Evolutionary conservation across 2,797 vertebrate species (phyloP).

Genomic region (Sebastes minor): DNA sequence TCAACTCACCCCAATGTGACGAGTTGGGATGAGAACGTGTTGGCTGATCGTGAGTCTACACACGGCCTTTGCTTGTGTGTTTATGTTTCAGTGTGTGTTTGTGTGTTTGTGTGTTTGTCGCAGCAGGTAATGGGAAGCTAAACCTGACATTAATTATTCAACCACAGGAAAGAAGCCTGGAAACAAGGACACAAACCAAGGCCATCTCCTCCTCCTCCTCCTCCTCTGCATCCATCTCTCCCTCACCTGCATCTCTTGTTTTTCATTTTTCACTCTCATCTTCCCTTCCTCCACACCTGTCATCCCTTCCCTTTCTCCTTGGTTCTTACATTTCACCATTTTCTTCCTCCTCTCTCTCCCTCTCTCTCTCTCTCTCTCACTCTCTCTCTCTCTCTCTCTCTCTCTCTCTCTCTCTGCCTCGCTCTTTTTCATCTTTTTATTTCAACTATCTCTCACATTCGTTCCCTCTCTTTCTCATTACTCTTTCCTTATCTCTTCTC

Average conservation of each 20-base stretch:
- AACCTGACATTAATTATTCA: conserved; percentile 48
- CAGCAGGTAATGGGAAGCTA: conserved; percentile 2
- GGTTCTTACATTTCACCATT: not conserved
- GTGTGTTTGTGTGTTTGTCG: not conserved
- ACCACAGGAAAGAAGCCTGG: conserved; percentile 19
- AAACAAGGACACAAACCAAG: conserved; percentile 42
- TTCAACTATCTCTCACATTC: not conserved
- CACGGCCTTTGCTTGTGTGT: not conserved
- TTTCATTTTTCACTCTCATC: not conserved
- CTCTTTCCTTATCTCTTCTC: not conserved
- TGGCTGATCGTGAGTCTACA: not conserved
- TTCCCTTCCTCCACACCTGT: not conserved
- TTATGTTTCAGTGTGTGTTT: not conserved
- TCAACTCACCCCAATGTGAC: no score
- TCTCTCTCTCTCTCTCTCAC: not conserved
- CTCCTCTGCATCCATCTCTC: not conserved
- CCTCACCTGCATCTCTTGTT: not conserved
- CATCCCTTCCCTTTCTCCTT: not conserved
- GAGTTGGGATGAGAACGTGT: not conserved
- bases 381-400: not conserved
- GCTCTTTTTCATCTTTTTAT: not conserved
- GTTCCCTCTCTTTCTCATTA: not conserved
- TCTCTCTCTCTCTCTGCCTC: not conserved
- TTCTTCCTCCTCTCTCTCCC: not conserved
- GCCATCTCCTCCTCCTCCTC: conserved; percentile 15